Evolutionary conservation across 2,113 vertebrate species (phyloP).

Genomic region (Empidonax alnorum): DNA sequence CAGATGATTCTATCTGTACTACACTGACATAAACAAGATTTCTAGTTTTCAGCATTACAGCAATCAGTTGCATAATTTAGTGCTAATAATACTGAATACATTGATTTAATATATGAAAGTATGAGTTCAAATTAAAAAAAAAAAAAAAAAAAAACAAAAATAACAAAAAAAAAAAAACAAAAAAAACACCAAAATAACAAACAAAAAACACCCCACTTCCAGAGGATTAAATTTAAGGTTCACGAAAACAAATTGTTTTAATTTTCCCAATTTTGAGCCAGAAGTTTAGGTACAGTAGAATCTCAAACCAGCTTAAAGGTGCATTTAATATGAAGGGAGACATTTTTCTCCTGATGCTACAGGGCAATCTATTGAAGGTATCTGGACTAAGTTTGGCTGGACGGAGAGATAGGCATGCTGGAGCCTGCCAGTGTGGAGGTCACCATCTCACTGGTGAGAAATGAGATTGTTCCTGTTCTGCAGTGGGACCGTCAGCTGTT

Average conservation of each 20-base stretch:
- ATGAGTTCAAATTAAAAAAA: not conserved
- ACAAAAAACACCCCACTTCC: not conserved
- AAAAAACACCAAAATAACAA: not conserved
- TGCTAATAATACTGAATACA: not conserved
- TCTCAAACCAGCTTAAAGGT: not conserved
- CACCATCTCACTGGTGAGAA: not conserved
- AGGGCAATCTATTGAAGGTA: not conserved
- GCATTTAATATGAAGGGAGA: not conserved
- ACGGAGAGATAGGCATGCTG: not conserved
- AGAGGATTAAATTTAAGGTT: not conserved
- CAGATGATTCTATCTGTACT: not conserved
- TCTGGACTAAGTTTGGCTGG: not conserved
- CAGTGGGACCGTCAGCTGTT: not conserved
- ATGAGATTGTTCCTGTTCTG: not conserved
- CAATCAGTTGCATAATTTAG: not conserved
- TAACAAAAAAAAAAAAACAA: not conserved
- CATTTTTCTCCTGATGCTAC: accelerated
- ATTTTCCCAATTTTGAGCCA: not conserved
- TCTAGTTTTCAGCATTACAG: not conserved
- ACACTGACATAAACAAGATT: not conserved
- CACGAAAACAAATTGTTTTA: not conserved
- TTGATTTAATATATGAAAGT: not conserved
- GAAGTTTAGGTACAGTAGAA: not conserved
- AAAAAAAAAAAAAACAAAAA: not conserved
- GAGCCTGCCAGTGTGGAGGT: not conserved